Percentiles rank a stretch among this genome's conserved stretches.
phyloP scores from a whole-genome alignment of 2,888 invertebrate genomes.

The Agriotes lineatus region DNA sequence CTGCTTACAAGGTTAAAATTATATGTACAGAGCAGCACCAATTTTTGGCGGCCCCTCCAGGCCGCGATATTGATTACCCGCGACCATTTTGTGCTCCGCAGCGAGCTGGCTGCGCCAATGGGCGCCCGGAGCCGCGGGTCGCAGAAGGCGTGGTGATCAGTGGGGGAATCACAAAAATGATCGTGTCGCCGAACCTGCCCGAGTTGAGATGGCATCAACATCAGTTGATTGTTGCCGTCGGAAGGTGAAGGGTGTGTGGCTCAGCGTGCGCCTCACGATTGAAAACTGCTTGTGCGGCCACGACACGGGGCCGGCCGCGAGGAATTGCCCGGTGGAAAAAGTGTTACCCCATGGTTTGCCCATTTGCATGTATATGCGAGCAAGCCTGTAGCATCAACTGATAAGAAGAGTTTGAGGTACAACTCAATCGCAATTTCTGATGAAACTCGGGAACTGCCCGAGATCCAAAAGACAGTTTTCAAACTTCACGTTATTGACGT shows the following conservation, averaged over 20 bases:
- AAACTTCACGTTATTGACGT: too few relatives aligned
- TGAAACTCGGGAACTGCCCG: too few relatives aligned
- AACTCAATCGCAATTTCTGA: too few relatives aligned
- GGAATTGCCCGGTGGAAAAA: not conserved
- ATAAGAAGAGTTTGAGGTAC: too few relatives aligned
- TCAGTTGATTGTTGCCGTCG: slow-evolving; percentile 49
- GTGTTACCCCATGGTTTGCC: too few relatives aligned
- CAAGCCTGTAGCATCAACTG: too few relatives aligned
- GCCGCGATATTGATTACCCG: slow-evolving; percentile 62
- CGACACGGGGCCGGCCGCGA: too few relatives aligned
- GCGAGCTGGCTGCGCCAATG: slow-evolving; percentile 58
- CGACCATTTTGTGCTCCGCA: slow-evolving; percentile 65
- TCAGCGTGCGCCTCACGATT: not conserved
- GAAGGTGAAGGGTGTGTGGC: slow-evolving; percentile 44
- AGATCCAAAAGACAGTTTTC: too few relatives aligned
- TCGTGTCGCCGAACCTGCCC: slow-evolving; percentile 51
- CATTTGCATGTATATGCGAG: too few relatives aligned
- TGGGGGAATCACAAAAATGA: slow-evolving; percentile 50
- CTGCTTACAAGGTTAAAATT: slow-evolving; percentile 58
- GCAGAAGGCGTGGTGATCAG: slow-evolving; percentile 51
- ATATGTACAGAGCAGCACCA: slow-evolving; percentile 58
- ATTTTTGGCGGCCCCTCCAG: slow-evolving; percentile 55
- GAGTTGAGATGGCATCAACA: slow-evolving; percentile 46
- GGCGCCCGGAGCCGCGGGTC: slow-evolving; percentile 34
- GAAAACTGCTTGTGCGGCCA: not conserved